Evolutionary conservation across 2,113 vertebrate genomes (phyloP).

Genomic region (Thalassarche chlororhynchos): DNA sequence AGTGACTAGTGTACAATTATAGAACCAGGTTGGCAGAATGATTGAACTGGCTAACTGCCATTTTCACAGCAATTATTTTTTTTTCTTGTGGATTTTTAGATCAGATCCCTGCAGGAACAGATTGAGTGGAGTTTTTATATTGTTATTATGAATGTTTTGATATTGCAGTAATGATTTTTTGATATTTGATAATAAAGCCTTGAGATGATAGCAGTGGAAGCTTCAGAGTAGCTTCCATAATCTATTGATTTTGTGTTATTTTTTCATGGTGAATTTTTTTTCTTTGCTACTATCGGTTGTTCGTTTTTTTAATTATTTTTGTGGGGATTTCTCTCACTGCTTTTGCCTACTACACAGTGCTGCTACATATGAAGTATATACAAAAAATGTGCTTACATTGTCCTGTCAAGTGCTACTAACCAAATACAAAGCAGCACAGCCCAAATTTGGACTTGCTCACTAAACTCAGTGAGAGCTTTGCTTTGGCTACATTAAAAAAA

Average conservation of each 20-base stretch:
- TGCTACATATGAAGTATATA: not conserved
- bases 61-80: constrained; percentile 11
- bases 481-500: not conserved
- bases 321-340: not conserved
- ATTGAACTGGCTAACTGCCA: constrained; percentile 49
- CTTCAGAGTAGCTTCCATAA: not conserved
- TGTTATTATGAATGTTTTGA: constrained; percentile 48
- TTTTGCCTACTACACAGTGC: not conserved
- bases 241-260: not conserved
- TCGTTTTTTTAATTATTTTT: not conserved
- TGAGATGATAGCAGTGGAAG: constrained; percentile 13
- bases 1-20: not conserved
- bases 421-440: not conserved
- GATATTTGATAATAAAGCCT: constrained; percentile 48
- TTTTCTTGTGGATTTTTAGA: constrained; percentile 53
- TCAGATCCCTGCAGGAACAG: constrained; percentile 62
- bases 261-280: not conserved
- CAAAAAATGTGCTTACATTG: not conserved
- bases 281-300: not conserved
- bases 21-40: not conserved
- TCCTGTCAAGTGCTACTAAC: not conserved
- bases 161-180: constrained; percentile 51
- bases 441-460: not conserved
- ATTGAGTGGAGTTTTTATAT: constrained; percentile 41
- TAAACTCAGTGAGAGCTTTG: not conserved